Percentiles rank a stretch among this genome's conserved stretches.
Conservation (phyloP, 2,888 invertebrate species). For the Nipponacmea schrenckii region DNA sequence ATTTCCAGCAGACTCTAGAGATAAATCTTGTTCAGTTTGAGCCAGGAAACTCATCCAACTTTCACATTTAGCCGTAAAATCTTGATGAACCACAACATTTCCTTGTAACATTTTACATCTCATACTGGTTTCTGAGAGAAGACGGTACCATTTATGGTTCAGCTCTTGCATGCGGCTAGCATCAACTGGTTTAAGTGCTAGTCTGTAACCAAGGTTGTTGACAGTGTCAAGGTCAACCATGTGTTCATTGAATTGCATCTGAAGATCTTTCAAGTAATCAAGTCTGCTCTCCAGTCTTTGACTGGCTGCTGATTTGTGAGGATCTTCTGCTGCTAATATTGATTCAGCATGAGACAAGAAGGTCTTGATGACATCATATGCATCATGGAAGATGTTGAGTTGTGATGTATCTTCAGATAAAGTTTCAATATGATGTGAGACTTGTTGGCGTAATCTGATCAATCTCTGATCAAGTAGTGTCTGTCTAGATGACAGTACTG, state of each 20-base stretch:
- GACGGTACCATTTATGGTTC: slow-evolving; percentile 59
- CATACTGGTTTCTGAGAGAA: slow-evolving; percentile 48
- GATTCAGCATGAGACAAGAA: slow-evolving; percentile 52
- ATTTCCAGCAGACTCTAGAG: slow-evolving; percentile 56
- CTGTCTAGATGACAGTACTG: slow-evolving; percentile 55
- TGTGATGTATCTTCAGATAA: slow-evolving; percentile 51
- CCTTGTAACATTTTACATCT: slow-evolving; percentile 54
- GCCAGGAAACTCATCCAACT: slow-evolving; percentile 64
- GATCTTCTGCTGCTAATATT: slow-evolving; percentile 49
- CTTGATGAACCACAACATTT: slow-evolving; percentile 56
- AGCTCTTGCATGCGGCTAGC: slow-evolving; percentile 52
- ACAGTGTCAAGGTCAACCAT: slow-evolving; percentile 53
- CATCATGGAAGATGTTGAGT: slow-evolving; percentile 50
- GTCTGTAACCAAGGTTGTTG: slow-evolving; percentile 60
- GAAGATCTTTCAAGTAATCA: slow-evolving; percentile 49
- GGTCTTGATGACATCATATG: slow-evolving; percentile 46
- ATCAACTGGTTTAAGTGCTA: slow-evolving; percentile 53
- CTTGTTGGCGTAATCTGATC: slow-evolving; percentile 48
- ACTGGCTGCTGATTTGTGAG: slow-evolving; percentile 51
- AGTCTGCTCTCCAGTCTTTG: slow-evolving; percentile 41
- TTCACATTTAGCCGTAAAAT: slow-evolving; percentile 63
- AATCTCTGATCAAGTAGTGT: slow-evolving; percentile 56
- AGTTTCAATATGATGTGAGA: slow-evolving; percentile 47
- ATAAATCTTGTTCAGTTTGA: slow-evolving; percentile 59
- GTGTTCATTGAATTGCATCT: slow-evolving; percentile 52